Base-by-base conservation (phyloP, 2,888 invertebrate genomes). In the Silvanus unidentatus region DNA sequence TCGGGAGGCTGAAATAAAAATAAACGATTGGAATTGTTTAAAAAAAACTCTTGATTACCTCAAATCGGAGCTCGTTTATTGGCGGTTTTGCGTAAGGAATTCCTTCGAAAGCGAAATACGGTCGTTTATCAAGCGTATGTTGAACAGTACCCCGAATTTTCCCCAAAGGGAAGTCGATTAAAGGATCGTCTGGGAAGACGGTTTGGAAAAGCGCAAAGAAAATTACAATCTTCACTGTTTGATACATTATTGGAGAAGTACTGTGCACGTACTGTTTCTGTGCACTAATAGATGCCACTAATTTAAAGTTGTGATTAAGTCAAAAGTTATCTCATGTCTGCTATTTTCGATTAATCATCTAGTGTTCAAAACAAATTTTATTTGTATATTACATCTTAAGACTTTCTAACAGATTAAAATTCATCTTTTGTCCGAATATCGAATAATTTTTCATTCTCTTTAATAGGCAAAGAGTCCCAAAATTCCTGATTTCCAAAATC, bases 381-480 rank as follows among this genome's bases (percentile, higher is more conserved):
- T 22, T 22, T 22, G 22, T 8, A 22, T 8, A 22, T 22, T 22
- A 8, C 22, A 8, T 8, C 22, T 22, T 22, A 22, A 22, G 8
- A 22, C 3, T 8, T 22, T 3, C 8, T n/a, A n/a, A n/a, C n/a
- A n/a, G 22, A 35, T 45, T 49, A 58, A 14, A 56, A 41, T 44
- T 60, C 58, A 34, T 54, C 52, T 41, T 51, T 57, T n/a, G n/a
- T n/a, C n/a, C n/a, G n/a, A 16, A 14, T 2, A 6, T 14, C 6
- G n/a, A 60, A 43, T 10, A 70, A 72, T 39, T 73, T 71, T 55
- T 77, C 75, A 61, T 82, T 80, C 63, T 84, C 82, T 15, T 74
- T 61, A 28, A 84, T 76, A 0, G 77, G 75, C 1, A 83, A 72
- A 6, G 71, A 73, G 53, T 77, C 74, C 84, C 84, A 84, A 67